phyloP scores from a whole-genome alignment of 2,113 vertebrate genomes.

The Nyctereutes procyonoides region DNA sequence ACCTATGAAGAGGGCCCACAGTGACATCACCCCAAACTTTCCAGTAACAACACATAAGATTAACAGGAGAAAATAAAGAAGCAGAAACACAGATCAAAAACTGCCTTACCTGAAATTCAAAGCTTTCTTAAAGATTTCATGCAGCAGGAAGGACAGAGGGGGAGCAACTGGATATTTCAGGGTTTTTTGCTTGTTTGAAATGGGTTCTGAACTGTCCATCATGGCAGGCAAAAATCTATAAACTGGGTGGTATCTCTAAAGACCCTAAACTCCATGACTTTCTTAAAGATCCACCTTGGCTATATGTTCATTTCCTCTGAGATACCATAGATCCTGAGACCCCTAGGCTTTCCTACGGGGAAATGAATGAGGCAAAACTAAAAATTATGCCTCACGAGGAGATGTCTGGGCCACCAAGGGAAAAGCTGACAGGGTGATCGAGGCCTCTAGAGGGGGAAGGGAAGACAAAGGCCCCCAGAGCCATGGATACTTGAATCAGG shows the following conservation, averaged over 20 bases:
- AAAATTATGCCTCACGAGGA: not conserved
- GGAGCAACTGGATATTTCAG: not conserved
- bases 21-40: not conserved
- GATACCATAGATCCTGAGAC: not conserved
- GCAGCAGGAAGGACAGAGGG: not conserved
- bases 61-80: not conserved
- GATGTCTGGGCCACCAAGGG: not conserved
- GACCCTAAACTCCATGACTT: not conserved
- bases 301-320: not conserved
- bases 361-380: not conserved
- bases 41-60: not conserved
- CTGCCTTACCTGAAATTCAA: not conserved
- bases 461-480: not conserved
- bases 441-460: not conserved
- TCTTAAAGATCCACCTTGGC: not conserved
- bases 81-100: not conserved
- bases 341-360: not conserved
- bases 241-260: not conserved
- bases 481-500: no score
- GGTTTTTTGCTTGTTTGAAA: not conserved
- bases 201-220: no score
- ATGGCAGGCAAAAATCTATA: not conserved
- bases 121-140: not conserved
- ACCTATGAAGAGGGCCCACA: not conserved
- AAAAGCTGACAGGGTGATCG: not conserved